A percentile compares a stretch with the other conserved stretches of the same genome.
phyloP scores from a whole-genome alignment of 2,113 vertebrate species.

The Brienomyrus brachyistius region DNA sequence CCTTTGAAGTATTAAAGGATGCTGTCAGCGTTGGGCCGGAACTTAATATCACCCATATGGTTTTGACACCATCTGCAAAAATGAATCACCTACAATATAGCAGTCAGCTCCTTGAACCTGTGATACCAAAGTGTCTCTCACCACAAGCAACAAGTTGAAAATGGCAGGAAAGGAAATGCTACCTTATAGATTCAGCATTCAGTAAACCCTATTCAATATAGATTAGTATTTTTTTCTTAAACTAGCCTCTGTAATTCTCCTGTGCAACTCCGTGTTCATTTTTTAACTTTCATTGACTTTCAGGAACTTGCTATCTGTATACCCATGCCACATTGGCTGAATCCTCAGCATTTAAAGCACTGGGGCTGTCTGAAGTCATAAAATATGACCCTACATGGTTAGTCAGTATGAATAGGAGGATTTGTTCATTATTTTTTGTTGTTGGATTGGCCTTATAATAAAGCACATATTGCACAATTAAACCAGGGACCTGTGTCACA shows the following conservation, averaged over 20 bases:
- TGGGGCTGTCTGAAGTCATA: background rate
- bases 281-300: background rate
- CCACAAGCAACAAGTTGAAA: background rate
- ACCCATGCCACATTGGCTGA: background rate
- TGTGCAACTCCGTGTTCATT: background rate
- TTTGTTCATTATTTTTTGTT: background rate
- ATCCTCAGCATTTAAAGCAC: background rate
- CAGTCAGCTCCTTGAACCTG: background rate
- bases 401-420: background rate
- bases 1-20: background rate
- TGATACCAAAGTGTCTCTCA: background rate
- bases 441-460: background rate
- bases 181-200: background rate
- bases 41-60: background rate
- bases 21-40: background rate
- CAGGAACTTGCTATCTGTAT: background rate
- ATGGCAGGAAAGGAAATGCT: background rate
- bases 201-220: no score
- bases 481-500: background rate
- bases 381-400: background rate
- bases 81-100: background rate
- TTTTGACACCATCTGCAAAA: background rate
- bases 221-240: background rate
- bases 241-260: background rate
- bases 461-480: background rate